Percentiles rank a stretch among this genome's conserved stretches.
These are phyloP conservation scores for Chrysolina oricalcia DNA, from an alignment of 2,888 invertebrate genomes.

Conservation along the genomic window DNA sequence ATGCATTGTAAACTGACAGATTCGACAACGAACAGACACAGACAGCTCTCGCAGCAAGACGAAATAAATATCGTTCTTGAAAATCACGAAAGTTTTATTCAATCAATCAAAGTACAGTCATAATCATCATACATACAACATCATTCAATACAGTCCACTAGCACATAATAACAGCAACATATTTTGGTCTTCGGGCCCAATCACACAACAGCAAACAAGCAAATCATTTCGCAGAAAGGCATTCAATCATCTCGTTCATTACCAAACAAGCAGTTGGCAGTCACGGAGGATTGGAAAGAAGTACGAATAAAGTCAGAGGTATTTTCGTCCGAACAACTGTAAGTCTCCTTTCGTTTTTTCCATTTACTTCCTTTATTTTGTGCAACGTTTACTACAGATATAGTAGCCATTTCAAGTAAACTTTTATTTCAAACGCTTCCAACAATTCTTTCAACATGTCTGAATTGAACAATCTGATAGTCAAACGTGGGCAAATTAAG, in stretches of 20 bases:
- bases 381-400: constrained; percentile 13
- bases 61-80: too few species aligned
- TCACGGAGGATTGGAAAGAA: too few species aligned
- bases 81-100: too few species aligned
- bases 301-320: too few species aligned
- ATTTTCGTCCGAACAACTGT: not conserved
- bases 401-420: not conserved
- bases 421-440: not conserved
- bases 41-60: too few species aligned
- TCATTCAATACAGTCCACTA: too few species aligned
- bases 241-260: not conserved
- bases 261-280: not conserved
- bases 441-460: not conserved
- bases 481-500: too few species aligned
- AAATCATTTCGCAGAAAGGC: not conserved
- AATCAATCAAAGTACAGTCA: too few species aligned
- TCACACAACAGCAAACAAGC: constrained; percentile 1
- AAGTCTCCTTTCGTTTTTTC: not conserved
- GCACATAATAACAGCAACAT: too few species aligned
- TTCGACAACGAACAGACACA: too few species aligned
- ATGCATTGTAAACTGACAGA: too few species aligned
- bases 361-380: not conserved
- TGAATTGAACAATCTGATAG: not conserved
- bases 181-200: constrained; percentile 7
- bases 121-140: too few species aligned